phyloP scores from a whole-genome alignment of 2,797 vertebrate genomes.

The Esox lucius region DNA sequence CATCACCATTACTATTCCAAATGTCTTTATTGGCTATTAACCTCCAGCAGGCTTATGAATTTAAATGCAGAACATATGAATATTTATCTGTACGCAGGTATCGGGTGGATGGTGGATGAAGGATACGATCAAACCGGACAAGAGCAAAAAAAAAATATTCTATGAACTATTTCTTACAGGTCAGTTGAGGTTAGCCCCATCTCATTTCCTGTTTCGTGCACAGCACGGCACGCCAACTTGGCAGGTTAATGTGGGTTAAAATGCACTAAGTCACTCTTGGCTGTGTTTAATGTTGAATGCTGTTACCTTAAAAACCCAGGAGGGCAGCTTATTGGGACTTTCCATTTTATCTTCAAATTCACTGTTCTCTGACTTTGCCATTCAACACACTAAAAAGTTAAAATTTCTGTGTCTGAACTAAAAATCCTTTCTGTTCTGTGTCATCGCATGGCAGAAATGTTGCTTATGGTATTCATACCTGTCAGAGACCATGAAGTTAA shows the following conservation, averaged over 20 bases:
- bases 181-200: background rate
- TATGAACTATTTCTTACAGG: no score
- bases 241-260: background rate
- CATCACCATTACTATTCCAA: constrained; percentile 14
- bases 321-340: background rate
- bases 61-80: constrained; percentile 21
- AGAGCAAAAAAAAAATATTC: no score
- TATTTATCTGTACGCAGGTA: constrained; percentile 13
- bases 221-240: background rate
- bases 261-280: constrained; percentile 6
- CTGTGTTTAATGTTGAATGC: no score
- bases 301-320: background rate
- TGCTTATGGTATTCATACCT: background rate
- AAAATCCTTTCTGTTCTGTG: background rate
- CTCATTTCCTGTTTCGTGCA: background rate
- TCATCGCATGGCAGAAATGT: background rate
- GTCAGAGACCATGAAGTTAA: background rate
- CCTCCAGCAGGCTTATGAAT: background rate
- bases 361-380: background rate
- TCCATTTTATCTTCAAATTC: background rate
- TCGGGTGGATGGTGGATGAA: background rate
- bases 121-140: constrained; percentile 3
- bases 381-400: background rate
- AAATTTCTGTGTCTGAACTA: background rate
- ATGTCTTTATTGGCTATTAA: constrained; percentile 30